phyloP scores from a whole-genome alignment of 2,888 invertebrate species.

The Cephalotes varians region DNA sequence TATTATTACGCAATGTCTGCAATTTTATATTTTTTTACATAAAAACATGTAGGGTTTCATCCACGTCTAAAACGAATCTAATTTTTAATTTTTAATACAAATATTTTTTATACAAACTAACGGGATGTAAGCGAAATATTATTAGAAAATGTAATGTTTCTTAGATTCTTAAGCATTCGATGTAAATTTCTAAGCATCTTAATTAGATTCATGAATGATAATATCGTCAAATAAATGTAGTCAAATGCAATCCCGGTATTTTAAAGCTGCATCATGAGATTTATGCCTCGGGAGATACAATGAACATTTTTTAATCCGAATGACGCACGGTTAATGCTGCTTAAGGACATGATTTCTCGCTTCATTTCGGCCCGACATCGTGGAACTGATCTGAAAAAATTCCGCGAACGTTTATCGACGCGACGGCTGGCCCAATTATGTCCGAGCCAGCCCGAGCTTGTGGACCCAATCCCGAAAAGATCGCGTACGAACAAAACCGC shows the following conservation, averaged over 20 bases:
- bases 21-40: not conserved
- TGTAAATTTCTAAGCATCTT: no score
- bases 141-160: not conserved
- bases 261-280: not conserved
- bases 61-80: not conserved
- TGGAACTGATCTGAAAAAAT: constrained; percentile 42
- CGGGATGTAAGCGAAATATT: not conserved
- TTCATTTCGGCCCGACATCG: constrained; percentile 16
- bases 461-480: constrained; percentile 30
- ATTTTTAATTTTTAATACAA: not conserved
- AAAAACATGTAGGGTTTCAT: not conserved
- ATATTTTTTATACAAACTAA: not conserved
- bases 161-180: not conserved
- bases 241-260: not conserved
- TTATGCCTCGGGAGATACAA: not conserved
- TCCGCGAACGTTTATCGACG: constrained; percentile 50
- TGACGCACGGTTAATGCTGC: constrained; percentile 6
- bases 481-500: constrained; percentile 57
- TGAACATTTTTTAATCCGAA: not conserved
- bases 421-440: constrained; percentile 40
- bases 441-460: not conserved
- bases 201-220: not conserved
- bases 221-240: not conserved
- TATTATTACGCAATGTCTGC: constrained; percentile 13
- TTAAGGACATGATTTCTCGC: constrained; percentile 42